phyloP scores from a whole-genome alignment of 2,888 invertebrate species.

The Sturmia bella region DNA sequence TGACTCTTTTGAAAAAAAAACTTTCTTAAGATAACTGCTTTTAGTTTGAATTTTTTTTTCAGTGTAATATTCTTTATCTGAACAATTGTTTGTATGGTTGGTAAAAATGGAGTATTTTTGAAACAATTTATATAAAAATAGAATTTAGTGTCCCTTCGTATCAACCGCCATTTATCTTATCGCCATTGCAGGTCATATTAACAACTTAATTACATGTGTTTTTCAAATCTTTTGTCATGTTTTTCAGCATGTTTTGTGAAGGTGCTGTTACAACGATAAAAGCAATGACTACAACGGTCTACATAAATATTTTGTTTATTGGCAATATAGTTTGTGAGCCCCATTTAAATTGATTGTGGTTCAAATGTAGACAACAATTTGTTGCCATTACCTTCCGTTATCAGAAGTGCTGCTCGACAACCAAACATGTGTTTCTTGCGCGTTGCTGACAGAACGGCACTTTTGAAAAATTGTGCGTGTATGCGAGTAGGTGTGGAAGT shows the following conservation, averaged over 20 bases:
- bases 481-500: neutral
- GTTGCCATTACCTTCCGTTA: conserved; percentile 7
- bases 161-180: neutral
- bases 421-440: conserved; percentile 1
- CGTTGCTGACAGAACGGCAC: neutral
- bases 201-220: conserved; percentile 16
- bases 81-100: no score
- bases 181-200: neutral
- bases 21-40: no score
- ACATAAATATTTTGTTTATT: neutral
- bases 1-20: no score
- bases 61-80: no score
- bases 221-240: conserved; percentile 6
- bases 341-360: neutral
- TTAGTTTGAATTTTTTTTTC: no score
- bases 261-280: neutral
- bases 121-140: no score
- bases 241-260: neutral
- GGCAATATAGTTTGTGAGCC: neutral
- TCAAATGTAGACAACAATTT: neutral
- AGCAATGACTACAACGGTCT: neutral
- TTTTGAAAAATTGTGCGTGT: neutral
- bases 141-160: neutral
- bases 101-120: no score
- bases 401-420: neutral